phyloP scores from a whole-genome alignment of 2,797 vertebrate genomes.

The Arctocebus calabarensis region DNA sequence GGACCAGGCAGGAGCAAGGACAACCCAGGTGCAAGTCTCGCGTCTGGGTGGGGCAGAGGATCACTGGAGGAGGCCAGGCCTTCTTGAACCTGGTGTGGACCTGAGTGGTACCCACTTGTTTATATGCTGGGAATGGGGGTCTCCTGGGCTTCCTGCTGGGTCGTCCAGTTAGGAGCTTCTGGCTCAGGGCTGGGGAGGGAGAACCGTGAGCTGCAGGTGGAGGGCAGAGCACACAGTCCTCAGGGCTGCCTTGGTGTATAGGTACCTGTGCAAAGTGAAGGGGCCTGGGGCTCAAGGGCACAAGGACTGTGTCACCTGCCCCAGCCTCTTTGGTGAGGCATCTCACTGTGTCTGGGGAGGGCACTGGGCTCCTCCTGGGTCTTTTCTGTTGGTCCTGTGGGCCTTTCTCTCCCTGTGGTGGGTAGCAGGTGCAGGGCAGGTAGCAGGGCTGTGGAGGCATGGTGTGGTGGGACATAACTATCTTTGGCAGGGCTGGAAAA shows the following conservation, averaged over 20 bases:
- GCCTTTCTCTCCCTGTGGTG: not conserved
- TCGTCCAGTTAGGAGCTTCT: not conserved
- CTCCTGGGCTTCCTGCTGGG: not conserved
- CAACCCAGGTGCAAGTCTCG: not conserved
- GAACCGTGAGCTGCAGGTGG: not conserved
- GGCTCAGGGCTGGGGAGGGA: not conserved
- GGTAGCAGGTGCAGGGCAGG: not conserved
- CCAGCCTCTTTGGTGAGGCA: not conserved
- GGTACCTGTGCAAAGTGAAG: not conserved
- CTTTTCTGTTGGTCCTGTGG: not conserved
- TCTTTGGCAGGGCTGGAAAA: not conserved
- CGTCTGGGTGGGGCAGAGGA: not conserved
- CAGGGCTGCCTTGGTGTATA: too few species aligned
- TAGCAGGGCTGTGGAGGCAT: not conserved
- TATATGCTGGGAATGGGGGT: rapidly evolving
- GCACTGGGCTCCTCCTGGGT: not conserved
- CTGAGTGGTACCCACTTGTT: rapidly evolving
- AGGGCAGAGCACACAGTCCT: not conserved
- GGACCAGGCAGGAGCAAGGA: not conserved
- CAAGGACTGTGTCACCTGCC: not conserved
- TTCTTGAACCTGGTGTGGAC: not conserved
- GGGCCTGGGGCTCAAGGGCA: not conserved
- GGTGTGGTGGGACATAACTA: too few species aligned
- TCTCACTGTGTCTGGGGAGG: not conserved
- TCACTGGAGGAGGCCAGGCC: not conserved